Base-by-base conservation (phyloP, 2,888 invertebrate species). In the Margaritifera margaritifera region DNA sequence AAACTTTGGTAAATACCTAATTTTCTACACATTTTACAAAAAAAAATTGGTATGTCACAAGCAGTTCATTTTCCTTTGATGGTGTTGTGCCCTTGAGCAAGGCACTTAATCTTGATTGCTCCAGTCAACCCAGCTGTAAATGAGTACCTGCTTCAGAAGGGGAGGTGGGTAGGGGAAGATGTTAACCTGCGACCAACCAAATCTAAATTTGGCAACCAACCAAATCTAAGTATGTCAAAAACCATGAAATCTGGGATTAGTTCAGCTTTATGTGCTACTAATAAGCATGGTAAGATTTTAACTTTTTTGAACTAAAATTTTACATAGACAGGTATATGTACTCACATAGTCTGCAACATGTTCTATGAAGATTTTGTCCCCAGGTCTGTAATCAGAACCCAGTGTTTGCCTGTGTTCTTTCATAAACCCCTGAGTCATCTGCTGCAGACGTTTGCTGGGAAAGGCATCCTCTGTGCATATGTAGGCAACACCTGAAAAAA, bases 401-500 rank as follows among this genome's bases (percentile, higher is more conserved):
- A 62, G 51, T n/a, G 67, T 73, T 22, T 68, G 63, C 50, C 78
- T 55, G 67, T 78, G 74, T 24, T 69, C 71, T 50, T 67, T 62
- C 18, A 67, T 76, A 66, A 84, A 79, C 42, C 78, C 73, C 59
- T 81, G 68, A 4, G 86, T 86, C 82, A 90, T 80, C 84, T 94
- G 92, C 66, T 92, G 89, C 20, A 95, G 89, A 55, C 95, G 91
- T 84, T 92, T 92, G 0, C 93, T 92, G n/a, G 95, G 94, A 88
- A 95, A 95, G 64, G 91, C 89, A 87, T 94, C 93, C 91, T 95
- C 95, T 1, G 95, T 95, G 82, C 93, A 94, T 79, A 95, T 93
- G 82, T 94, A 95, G 22, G 94, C 92, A 64, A 92, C 92, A 27
- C 91, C 92, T 92, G 77, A 52, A 88, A 77, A 70, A 53, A 72